Conservation (phyloP, 2,888 invertebrate species). For the Dryadula phaetusa region DNA sequence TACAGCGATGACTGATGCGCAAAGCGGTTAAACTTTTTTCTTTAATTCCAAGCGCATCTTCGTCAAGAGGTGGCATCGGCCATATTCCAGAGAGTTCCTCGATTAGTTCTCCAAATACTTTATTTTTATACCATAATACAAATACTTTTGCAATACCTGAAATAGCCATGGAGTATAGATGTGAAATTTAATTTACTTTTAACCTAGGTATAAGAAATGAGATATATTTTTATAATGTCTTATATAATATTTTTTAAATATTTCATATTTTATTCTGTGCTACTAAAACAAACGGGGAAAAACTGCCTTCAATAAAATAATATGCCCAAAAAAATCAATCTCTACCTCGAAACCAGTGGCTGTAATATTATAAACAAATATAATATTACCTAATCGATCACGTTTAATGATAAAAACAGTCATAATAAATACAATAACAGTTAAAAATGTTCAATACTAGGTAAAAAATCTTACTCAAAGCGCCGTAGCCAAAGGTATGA, state of each 20-base stretch:
- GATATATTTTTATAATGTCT: background rate
- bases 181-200: too few relatives aligned
- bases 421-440: slow-evolving; percentile 34
- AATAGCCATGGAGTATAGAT: background rate
- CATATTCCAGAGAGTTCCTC: slow-evolving; percentile 70
- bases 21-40: slow-evolving; percentile 64
- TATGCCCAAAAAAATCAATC: background rate
- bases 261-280: background rate
- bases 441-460: slow-evolving; percentile 26
- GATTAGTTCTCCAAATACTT: slow-evolving; percentile 66
- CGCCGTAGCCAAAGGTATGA: slow-evolving; percentile 77
- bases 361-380: slow-evolving; percentile 14
- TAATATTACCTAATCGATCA: slow-evolving; percentile 26
- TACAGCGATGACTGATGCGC: slow-evolving; percentile 67
- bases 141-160: slow-evolving; percentile 66
- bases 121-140: slow-evolving; percentile 73
- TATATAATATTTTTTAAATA: too few relatives aligned
- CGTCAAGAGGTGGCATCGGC: slow-evolving; percentile 68
- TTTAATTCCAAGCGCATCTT: slow-evolving; percentile 63
- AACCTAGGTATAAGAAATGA: too few relatives aligned
- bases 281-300: too few relatives aligned
- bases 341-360: background rate
- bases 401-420: slow-evolving; percentile 18
- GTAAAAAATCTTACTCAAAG: slow-evolving; percentile 65
- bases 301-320: too few relatives aligned